phyloP scores from a whole-genome alignment of 2,113 vertebrate species.

The Bettongia penicillata region DNA sequence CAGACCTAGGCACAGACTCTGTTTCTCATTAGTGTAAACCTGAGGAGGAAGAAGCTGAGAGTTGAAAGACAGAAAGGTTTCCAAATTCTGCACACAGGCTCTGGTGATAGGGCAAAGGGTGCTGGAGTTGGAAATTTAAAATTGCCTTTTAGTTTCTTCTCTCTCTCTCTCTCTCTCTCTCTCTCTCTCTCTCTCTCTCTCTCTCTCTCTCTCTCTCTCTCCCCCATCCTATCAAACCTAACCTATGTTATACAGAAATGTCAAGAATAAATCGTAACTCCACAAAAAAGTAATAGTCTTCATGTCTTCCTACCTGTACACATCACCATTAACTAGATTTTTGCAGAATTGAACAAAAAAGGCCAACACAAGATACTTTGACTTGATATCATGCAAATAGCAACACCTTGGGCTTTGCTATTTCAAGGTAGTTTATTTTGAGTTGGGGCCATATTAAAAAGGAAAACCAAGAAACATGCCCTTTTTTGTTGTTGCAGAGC shows the following conservation, averaged over 20 bases:
- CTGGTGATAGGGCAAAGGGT: conserved; percentile 16
- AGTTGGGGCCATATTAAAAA: conserved; percentile 53
- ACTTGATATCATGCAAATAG: conserved; percentile 61
- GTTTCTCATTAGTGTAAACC: conserved; percentile 75
- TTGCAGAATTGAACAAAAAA: conserved; percentile 68
- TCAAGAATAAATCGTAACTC: conserved; percentile 60
- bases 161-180: background rate
- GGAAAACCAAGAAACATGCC: conserved; percentile 48
- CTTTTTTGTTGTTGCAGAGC: conserved; percentile 45
- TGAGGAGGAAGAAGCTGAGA: conserved; percentile 35
- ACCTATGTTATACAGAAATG: conserved; percentile 60
- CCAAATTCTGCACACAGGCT: conserved; percentile 17
- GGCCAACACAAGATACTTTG: conserved; percentile 38
- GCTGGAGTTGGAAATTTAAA: conserved; percentile 66
- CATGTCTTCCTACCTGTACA: conserved; percentile 28
- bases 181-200: background rate
- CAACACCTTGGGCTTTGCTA: conserved; percentile 19
- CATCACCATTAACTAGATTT: conserved; percentile 43
- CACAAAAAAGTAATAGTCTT: conserved; percentile 55
- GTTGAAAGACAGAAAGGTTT: conserved; percentile 44
- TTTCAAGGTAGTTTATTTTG: conserved; percentile 50
- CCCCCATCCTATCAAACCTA: conserved; percentile 25
- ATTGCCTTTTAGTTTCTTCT: conserved; percentile 40
- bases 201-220: too few species aligned
- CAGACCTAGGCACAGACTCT: conserved; percentile 58